Percentiles rank a stretch among this genome's conserved stretches.
phyloP scores from a whole-genome alignment of 2,888 invertebrate genomes.

The Zaprionus obscuricornis region DNA sequence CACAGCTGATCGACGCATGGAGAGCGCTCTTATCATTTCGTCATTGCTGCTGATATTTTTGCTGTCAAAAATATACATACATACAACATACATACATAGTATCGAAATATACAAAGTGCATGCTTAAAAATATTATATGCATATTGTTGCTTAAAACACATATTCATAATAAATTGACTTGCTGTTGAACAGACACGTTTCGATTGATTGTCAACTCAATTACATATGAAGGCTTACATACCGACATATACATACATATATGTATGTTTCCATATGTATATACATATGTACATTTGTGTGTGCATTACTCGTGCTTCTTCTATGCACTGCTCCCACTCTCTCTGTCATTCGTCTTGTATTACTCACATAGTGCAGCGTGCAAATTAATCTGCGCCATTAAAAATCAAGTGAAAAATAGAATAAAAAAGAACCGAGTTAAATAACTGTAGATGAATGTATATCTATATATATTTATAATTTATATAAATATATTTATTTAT shows the following conservation, averaged over 20 bases:
- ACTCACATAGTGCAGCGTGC: slow-evolving; percentile 48
- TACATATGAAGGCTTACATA: neutral
- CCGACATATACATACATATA: neutral
- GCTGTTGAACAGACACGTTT: slow-evolving; percentile 20
- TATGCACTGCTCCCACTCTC: neutral
- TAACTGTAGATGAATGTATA: neutral
- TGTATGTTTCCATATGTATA: slow-evolving; percentile 1
- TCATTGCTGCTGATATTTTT: neutral
- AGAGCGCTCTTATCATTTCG: slow-evolving; percentile 41
- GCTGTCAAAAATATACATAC: slow-evolving; percentile 11
- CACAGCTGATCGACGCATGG: slow-evolving; percentile 47
- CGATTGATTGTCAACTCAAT: slow-evolving; percentile 11
- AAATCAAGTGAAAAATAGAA: slow-evolving; percentile 20
- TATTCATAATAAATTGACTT: slow-evolving; percentile 5
- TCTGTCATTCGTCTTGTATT: slow-evolving; percentile 3
- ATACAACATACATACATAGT: slow-evolving; percentile 10
- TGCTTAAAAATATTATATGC: neutral
- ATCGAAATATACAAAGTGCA: too few species aligned
- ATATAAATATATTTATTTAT: slow-evolving; percentile 10
- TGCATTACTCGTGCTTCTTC: slow-evolving; percentile 1
- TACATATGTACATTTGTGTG: neutral
- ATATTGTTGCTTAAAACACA: slow-evolving; percentile 1
- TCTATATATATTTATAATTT: neutral
- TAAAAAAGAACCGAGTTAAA: slow-evolving; percentile 1
- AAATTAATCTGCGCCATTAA: slow-evolving; percentile 51